phyloP scores from a whole-genome alignment of 1,140 invertebrate species.

The Bombyx mandarina region DNA sequence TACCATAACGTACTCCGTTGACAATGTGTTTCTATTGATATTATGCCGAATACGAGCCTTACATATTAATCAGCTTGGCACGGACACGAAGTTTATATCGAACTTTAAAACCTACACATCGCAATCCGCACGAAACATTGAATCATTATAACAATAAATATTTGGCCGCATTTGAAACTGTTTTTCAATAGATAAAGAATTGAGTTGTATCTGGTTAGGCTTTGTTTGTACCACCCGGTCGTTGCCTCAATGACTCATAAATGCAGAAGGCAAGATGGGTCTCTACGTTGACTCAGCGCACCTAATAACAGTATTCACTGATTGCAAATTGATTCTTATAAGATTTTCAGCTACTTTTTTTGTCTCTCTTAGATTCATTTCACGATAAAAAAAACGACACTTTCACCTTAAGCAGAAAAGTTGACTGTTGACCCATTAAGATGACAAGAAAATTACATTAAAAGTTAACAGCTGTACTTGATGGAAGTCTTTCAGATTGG shows the following conservation, averaged over 20 bases:
- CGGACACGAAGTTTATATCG: constrained; percentile 13
- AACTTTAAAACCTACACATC: background rate
- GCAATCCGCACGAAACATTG: no score
- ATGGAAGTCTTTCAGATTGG: no score
- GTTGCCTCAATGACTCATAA: constrained; percentile 48
- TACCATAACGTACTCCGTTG: no score
- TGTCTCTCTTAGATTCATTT: background rate
- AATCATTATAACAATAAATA: no score
- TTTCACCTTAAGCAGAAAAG: no score
- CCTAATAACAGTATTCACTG: background rate
- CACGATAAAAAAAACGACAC: no score
- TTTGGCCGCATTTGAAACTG: no score
- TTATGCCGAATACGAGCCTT: constrained; percentile 24
- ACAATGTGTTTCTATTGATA: no score
- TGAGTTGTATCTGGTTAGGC: constrained; percentile 6
- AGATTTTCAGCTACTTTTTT: background rate
- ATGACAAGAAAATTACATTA: no score
- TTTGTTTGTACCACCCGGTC: constrained; percentile 26
- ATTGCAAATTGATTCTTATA: background rate
- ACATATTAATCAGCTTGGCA: constrained; percentile 47
- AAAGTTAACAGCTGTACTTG: no score
- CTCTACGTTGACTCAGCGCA: constrained; percentile 19
- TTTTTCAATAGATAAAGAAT: constrained; percentile 2
- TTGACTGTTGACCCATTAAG: no score
- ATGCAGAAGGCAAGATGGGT: constrained; percentile 23